Conservation (phyloP, 2,113 vertebrate genomes). For the Bufo gargarizans region DNA sequence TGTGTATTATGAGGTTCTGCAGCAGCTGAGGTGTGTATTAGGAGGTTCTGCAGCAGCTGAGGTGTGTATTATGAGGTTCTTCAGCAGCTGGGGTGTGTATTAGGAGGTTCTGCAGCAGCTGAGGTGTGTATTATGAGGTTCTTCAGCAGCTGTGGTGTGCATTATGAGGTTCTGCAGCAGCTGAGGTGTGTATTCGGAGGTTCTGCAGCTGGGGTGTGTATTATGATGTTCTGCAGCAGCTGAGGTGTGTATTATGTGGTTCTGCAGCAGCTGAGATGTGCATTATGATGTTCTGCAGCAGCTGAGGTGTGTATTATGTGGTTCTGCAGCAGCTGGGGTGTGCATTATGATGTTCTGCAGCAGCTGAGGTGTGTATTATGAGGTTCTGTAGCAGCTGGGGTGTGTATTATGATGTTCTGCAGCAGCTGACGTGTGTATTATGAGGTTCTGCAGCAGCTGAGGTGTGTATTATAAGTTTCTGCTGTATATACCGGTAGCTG, state of each 20-base stretch:
- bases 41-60: neutral
- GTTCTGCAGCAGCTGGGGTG: neutral
- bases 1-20: neutral
- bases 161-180: too few relatives aligned
- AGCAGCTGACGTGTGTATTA: too few relatives aligned
- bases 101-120: too few relatives aligned
- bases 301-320: neutral
- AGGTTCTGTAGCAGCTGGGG: too few relatives aligned
- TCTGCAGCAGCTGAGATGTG: neutral
- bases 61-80: neutral
- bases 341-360: neutral
- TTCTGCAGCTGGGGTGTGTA: neutral
- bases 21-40: neutral
- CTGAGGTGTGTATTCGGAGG: too few relatives aligned
- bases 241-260: neutral
- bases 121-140: too few relatives aligned
- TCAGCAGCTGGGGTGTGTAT: neutral
- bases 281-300: neutral
- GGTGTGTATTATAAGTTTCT: too few relatives aligned
- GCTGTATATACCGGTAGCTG: too few relatives aligned
- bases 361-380: neutral
- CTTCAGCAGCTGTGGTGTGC: too few relatives aligned
- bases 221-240: neutral
- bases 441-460: too few relatives aligned
- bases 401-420: too few relatives aligned